Base-by-base conservation (phyloP, 2,113 vertebrate genomes). In the Phylloscopus trochilus region DNA sequence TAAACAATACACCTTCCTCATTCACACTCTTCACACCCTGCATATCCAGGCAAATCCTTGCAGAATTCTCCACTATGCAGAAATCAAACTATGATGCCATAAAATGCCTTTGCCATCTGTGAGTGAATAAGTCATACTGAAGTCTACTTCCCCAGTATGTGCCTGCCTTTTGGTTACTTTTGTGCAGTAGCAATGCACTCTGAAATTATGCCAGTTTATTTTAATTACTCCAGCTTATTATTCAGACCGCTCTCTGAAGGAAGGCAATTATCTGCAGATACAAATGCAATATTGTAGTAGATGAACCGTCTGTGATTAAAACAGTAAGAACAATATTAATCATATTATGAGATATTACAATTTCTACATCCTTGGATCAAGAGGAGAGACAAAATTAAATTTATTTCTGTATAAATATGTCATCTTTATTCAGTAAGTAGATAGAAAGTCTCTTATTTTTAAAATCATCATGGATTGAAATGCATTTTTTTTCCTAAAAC, bases 291-390 rank as follows among this genome's bases (percentile, higher is more conserved):
- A 96, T 93, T 95, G 67, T 79, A 79, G 92, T 91, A 75, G 96
- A 97, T 96, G 93, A 97, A 66, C 58, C 55, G 68, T 87, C 93
- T 93, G 96, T 97, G 95, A 96, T 97, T 95, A 95, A 83, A 96
- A 72, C 94, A 96, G 89, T 95, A 97, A 97, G 94, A 95, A 87
- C 92, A 91, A 95, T 95, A 97, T 96, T 97, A 98, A 96, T 98
- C 93, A 90, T 90, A 92, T 94, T 90, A 96, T 91, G 60, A 95
- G 73, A 89, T 92, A 96, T 89, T 97, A 95, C 78, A 86, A 69
- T 95, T 94, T 91, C 87, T 91, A 81, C 76, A 70, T 89, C 73
- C 63, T 95, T 92, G 41, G 70, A 88, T 90, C 85, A 83, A 79
- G 49, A 96, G 28, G 47, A 95, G 47, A 92, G 41, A 79, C 41